Percentiles rank a stretch among this genome's conserved stretches.
phyloP scores from a whole-genome alignment of 2,888 invertebrate species.

The Sinotaia quadrata region DNA sequence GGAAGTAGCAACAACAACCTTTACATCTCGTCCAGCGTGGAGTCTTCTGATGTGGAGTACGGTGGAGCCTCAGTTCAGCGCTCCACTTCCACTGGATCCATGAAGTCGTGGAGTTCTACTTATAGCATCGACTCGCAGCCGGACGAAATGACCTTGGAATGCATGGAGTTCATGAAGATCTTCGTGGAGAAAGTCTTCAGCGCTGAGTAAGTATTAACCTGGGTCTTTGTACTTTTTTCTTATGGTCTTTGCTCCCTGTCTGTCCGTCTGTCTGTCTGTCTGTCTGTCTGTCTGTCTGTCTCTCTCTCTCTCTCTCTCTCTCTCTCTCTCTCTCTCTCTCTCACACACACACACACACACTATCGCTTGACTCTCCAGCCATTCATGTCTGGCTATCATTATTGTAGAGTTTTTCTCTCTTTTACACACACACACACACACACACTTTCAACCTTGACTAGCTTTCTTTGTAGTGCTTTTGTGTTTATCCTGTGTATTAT shows the following conservation, averaged over 20 bases:
- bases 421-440: no score
- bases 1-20: slow-evolving; percentile 1
- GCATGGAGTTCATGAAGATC: slow-evolving; percentile 78
- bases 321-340: slow-evolving; percentile 10
- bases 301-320: slow-evolving; percentile 6
- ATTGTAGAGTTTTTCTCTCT: no score
- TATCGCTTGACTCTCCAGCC: no score
- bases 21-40: slow-evolving; percentile 49
- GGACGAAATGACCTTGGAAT: slow-evolving; percentile 76
- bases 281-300: not conserved
- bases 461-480: no score
- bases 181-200: slow-evolving; percentile 80
- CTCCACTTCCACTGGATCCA: slow-evolving; percentile 59
- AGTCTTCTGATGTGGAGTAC: slow-evolving; percentile 63
- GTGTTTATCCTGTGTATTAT: no score
- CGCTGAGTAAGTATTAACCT: slow-evolving; percentile 66
- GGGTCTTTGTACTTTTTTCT: not conserved
- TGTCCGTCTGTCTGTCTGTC: not conserved
- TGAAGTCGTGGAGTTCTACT: slow-evolving; percentile 63
- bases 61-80: slow-evolving; percentile 53
- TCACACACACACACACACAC: no score
- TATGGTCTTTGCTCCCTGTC: not conserved
- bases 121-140: slow-evolving; percentile 70
- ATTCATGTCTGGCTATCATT: no score
- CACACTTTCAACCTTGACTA: no score